Conservation (phyloP, 2,888 invertebrate species). For the Tethea ocularis region DNA sequence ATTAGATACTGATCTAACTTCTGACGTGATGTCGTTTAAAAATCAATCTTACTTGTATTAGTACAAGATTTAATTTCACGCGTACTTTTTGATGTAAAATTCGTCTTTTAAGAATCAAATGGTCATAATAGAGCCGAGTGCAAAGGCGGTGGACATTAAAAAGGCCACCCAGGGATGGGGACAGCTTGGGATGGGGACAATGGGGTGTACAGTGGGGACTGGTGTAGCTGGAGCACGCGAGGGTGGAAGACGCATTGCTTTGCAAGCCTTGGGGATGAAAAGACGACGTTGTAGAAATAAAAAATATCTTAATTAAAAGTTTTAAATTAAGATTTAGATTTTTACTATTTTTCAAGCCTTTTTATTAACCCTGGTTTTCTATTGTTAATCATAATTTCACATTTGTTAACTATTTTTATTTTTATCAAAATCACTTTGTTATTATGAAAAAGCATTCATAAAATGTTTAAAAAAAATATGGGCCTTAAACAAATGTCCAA, state of each 20-base stretch:
- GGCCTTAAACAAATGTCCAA: too few species aligned
- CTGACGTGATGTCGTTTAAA: slow-evolving; percentile 28
- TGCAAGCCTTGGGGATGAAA: slow-evolving; percentile 31
- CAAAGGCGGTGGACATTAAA: slow-evolving; percentile 68
- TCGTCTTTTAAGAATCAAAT: slow-evolving; percentile 62
- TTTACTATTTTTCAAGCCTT: too few species aligned
- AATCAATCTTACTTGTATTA: slow-evolving; percentile 29
- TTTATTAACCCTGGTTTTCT: too few species aligned
- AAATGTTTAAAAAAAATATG: too few species aligned
- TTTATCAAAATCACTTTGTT: too few species aligned
- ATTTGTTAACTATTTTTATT: too few species aligned
- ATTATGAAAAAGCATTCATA: too few species aligned
- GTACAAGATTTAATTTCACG: slow-evolving; percentile 35
- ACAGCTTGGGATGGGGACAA: slow-evolving; percentile 31
- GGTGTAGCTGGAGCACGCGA: slow-evolving; percentile 45
- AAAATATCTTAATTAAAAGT: too few species aligned
- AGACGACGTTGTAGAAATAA: slow-evolving; percentile 34
- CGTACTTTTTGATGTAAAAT: slow-evolving; percentile 41
- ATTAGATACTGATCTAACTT: slow-evolving; percentile 71
- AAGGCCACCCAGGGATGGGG: slow-evolving; percentile 54
- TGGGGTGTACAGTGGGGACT: slow-evolving; percentile 38
- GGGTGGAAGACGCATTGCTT: slow-evolving; percentile 63
- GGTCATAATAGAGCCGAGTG: slow-evolving; percentile 52
- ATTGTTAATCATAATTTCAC: too few species aligned
- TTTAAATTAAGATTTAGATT: too few species aligned